Base-by-base conservation (phyloP, 2,888 invertebrate genomes). In the Crocallis elinguaria region DNA sequence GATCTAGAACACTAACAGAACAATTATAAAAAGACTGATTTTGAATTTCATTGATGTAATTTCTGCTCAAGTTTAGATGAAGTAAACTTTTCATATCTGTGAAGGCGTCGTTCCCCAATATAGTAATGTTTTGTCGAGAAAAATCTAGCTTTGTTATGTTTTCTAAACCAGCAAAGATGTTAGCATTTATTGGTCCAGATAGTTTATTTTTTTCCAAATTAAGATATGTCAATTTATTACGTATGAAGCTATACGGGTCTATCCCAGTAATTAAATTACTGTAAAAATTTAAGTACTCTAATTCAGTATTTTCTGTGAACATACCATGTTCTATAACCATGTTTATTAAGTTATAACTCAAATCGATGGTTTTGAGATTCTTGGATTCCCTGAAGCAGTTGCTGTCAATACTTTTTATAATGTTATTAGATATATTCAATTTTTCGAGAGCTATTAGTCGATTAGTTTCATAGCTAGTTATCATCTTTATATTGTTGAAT, bases 401-500 rank as follows among this genome's bases (percentile, higher is more conserved):
- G 0, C 73, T 69, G 29, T 88, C 86, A 1, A 90, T 44, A 2
- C 38, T 52, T 62, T 74, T 69, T 9, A 90, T 77, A 0, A 39
- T 50, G 60, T 89, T 90, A 56, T 83, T 62, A 0, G 88, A 86
- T 27, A 82, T 65, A 49, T 89, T 88, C 1, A 87, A 48, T 7
- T 57, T 30, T 49, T 74, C 58, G n/a, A 90, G 60, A n/a, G 68
- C 61, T 9, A 59, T 59, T 5, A 88, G 60, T 16, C 77, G 71
- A 52, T 80, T 84, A 0, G 76, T 63, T 70, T 89, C 85, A 42
- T 73, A 81, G 0, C 80, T 81, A 0, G 67, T 67, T 43, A 89
- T 33, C 33, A 65, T 73, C 3, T 44, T 61, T 12, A 90, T 50
- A 32, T 57, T 32, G 64, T 90, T 90, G 29, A 64, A 51, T 0